Base-by-base conservation (phyloP, 1,140 invertebrate genomes). In the Diorhabda carinulata region DNA sequence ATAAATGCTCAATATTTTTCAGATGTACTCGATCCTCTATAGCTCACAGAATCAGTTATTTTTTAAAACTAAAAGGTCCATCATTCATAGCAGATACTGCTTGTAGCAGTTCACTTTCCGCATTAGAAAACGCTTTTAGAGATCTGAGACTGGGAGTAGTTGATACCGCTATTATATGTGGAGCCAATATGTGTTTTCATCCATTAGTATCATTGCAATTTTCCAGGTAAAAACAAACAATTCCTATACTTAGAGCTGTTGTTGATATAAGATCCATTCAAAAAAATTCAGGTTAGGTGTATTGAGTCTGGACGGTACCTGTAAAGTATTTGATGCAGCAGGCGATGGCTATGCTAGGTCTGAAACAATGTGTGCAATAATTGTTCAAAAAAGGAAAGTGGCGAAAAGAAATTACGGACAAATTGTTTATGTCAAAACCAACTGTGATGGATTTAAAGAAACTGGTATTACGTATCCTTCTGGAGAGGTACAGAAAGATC, bases 381-480 rank as follows among this genome's bases (percentile, higher is more conserved):
- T 92, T 71, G 78, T 98, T 4, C 95, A 98, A 81, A 93, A 92
- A 76, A 85, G 88, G 2, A 89, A 90, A 72, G 83, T 91, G 76
- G 91, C 95, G 0, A 90, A 88, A 75, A 83, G 94, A 64, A 83
- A 92, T 6, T 95, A 95, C 75, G 81, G 81, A 7, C 70, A 70
- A 7, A 47, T 76, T 8, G 73, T 86, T 2, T 83, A 86, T 74
- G 82, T 85, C 0, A 88, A 88, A 76, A 88, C 86, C 5, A 96
- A 96, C 82, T 92, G 91, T 76, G 94, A 97, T 83, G 95, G 95
- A 0, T 87, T 85, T 77, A 92, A 91, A 58, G 56, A 73, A 42
- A 65, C 67, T 78, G 92, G 93, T n/a, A 96, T 98, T 69, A 97
- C 94, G 0, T 98, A 94, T 78, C 96, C 96, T 0, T 94, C 93